Conservation (phyloP, 2,797 vertebrate genomes). For the Tarsius wallacei region DNA sequence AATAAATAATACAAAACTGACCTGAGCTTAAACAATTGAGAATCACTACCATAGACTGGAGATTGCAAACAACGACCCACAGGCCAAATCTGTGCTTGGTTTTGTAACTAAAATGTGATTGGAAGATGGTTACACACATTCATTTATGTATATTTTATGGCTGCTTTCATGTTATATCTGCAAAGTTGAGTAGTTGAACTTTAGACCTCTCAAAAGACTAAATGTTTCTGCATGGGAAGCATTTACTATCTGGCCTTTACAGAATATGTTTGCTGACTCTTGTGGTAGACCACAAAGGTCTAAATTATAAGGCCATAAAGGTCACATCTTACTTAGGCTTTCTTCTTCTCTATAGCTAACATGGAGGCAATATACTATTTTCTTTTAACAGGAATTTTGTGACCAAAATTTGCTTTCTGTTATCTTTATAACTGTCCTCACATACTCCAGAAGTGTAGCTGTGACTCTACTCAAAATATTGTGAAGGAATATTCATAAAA, state of each 20-base stretch:
- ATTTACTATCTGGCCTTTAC: background rate
- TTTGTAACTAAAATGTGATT: slow-evolving; percentile 47
- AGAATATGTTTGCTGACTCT: background rate
- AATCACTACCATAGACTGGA: background rate
- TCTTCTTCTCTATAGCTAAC: background rate
- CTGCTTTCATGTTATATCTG: background rate
- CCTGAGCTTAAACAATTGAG: background rate
- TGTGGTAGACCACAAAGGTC: background rate
- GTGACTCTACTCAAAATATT: background rate
- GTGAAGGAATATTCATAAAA: background rate
- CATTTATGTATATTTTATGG: background rate
- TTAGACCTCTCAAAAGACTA: background rate
- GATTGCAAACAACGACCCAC: background rate
- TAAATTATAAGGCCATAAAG: no score
- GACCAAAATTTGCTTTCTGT: background rate
- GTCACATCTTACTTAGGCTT: background rate
- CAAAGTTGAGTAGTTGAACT: background rate
- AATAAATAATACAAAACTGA: no score
- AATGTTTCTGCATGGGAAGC: background rate
- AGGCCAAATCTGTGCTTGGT: background rate
- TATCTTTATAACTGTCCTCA: background rate
- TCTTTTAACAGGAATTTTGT: background rate
- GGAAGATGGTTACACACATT: background rate
- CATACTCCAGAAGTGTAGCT: background rate
- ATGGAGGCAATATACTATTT: background rate